These are phyloP conservation scores for Mesochorus sp. DNA, from an alignment of 2,888 invertebrate genomes.

Conservation along the genomic window DNA sequence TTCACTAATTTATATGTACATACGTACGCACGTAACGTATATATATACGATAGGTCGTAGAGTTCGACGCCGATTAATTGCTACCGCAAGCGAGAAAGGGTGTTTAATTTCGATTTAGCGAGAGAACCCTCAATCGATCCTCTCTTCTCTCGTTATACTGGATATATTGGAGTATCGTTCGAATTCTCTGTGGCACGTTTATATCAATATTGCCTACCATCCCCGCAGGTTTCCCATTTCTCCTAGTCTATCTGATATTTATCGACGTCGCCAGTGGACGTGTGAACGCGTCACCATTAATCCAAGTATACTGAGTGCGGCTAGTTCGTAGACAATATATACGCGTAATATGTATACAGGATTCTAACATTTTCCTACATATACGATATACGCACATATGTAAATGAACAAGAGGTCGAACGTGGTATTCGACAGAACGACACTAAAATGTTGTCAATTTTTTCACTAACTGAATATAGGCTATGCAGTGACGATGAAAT, in stretches of 20 bases:
- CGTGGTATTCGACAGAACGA: background rate
- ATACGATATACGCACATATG: background rate
- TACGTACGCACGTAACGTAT: background rate
- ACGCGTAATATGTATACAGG: conserved; percentile 2
- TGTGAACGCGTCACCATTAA: conserved; percentile 50
- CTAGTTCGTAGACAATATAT: conserved; percentile 18
- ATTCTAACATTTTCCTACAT: conserved; percentile 9
- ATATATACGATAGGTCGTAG: conserved; percentile 2
- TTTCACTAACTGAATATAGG: background rate
- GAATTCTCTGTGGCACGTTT: conserved; percentile 57
- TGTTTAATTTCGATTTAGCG: conserved; percentile 57
- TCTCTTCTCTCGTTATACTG: conserved; percentile 44
- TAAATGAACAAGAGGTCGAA: background rate
- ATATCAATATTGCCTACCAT: conserved; percentile 41
- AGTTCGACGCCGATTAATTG: conserved; percentile 47
- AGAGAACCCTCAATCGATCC: conserved; percentile 53
- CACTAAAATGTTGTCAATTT: conserved; percentile 1
- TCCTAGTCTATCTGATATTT: conserved; percentile 36
- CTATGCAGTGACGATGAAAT: background rate
- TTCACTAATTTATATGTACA: background rate
- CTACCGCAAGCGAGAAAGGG: conserved; percentile 35
- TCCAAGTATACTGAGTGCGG: conserved; percentile 39
- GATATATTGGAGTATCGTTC: conserved; percentile 45
- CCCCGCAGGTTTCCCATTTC: conserved; percentile 32
- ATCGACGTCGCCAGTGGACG: conserved; percentile 34